Evolutionary conservation across 2,888 invertebrate genomes (phyloP), one percentile per base, ranked within the genome.

Genomic region (Sinopyrophorus schimmeli): DNA sequence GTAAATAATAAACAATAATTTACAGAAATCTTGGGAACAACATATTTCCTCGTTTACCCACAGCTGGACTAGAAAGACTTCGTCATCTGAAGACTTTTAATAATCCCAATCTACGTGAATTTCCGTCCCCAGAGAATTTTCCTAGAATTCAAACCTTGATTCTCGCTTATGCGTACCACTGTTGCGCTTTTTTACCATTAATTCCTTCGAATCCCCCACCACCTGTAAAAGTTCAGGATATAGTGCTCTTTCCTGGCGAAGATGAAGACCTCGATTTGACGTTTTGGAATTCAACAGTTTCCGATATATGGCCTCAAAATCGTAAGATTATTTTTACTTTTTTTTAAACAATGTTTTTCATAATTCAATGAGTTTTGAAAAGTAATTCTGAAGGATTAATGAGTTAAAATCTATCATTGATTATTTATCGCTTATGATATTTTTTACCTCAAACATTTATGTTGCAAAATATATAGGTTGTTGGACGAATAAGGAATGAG

Each of bases 161-260:
- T 24, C 76, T 96, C 23, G 90, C 94, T 1, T 96, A 95, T 74
- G 95, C 96, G 58, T 97, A 96, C 76, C 96, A 97, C 72, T 97
- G 96, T 76, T 96, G 96, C 75, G 87, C 91, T 54, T 94, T 91
- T 75, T 72, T 90, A 65, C 84, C 87, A 30, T 74, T 85, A 60
- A 79, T 82, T 60, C 81, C 82, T 40, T 76, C 70, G 58, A 69
- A 62, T 49, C 76, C 71, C 0, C 77, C 77, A n/a, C 76, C 74
- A 3, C 76, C 74, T 4, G 49, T 46, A 5, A 66, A 80, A 58
- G 66, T 80, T 44, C 76, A 81, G 61, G 87, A 87, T 63, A 78
- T 83, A 0, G 81, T 87, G 1, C 74, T 86, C 7, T 86, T 85
- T 68, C 86, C 87, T 0, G 82, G 83, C 2, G 49, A 53, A 32